These are phyloP conservation scores for Monodelphis domestica DNA, from an alignment of 2,797 vertebrate genomes.

Conservation along the genomic window DNA sequence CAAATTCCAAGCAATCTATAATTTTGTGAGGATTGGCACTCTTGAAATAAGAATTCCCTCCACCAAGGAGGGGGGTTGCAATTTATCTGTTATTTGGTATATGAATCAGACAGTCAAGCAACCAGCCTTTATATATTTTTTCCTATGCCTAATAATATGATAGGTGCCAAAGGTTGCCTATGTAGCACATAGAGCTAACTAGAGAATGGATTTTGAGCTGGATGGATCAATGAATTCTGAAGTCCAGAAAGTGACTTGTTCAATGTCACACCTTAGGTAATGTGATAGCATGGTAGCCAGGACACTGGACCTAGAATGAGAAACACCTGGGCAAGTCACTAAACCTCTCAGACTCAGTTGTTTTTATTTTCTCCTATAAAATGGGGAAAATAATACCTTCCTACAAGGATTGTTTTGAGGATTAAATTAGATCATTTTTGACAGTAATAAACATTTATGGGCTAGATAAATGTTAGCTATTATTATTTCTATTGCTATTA, in stretches of 20 bases:
- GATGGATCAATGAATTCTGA: not conserved
- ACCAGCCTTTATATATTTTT: not conserved
- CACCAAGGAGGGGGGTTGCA: not conserved
- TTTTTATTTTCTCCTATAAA: not conserved
- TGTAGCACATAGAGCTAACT: not conserved
- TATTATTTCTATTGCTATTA: not conserved
- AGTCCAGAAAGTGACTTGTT: not conserved
- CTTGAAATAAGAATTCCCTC: not conserved
- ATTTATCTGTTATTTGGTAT: not conserved
- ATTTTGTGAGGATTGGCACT: not conserved
- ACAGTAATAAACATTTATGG: no score
- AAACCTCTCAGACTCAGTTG: not conserved
- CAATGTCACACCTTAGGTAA: not conserved
- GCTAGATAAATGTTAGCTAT: not conserved
- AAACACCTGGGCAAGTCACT: not conserved
- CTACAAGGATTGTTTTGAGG: not conserved
- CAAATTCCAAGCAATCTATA: not conserved
- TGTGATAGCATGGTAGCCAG: no score
- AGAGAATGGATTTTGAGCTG: not conserved
- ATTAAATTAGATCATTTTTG: no score
- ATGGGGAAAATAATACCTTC: not conserved
- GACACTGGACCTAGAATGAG: not conserved
- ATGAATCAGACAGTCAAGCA: not conserved
- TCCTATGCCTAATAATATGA: not conserved
- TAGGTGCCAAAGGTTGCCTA: not conserved